Percentiles rank a stretch among this genome's conserved stretches.
Evolutionary conservation across 2,113 vertebrate genomes (phyloP).

Genomic region (Dasyurus viverrinus): DNA sequence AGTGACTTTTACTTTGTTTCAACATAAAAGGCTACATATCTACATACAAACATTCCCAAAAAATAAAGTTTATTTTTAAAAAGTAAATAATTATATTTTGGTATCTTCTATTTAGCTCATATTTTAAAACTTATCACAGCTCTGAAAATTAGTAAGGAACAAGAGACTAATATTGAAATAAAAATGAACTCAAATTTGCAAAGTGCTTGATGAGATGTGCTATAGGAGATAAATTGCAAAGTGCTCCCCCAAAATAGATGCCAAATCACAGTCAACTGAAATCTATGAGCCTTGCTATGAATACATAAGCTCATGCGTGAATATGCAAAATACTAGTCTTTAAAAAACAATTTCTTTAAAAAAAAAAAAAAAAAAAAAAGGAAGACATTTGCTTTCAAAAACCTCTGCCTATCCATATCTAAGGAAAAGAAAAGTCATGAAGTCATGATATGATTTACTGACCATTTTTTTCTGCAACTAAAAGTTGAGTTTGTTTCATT

Average conservation of each 20-base stretch:
- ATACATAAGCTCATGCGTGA: background rate
- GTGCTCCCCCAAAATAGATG: background rate
- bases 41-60: background rate
- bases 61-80: background rate
- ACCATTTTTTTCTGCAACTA: background rate
- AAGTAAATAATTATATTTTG: background rate
- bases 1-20: constrained; percentile 2
- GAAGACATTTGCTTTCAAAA: background rate
- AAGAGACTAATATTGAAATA: fast-evolving
- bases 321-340: background rate
- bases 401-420: background rate
- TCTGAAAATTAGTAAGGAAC: background rate
- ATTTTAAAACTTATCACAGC: background rate
- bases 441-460: background rate
- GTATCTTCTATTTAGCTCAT: background rate
- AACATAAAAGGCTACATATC: background rate
- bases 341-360: background rate
- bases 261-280: background rate
- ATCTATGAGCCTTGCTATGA: background rate
- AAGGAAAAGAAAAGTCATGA: background rate
- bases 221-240: background rate
- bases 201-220: background rate
- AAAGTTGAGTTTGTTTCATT: background rate
- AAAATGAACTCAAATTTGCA: too few relatives aligned
- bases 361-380: background rate